Conservation (phyloP, 2,888 invertebrate genomes). For the Reticulitermes lucifugus region DNA sequence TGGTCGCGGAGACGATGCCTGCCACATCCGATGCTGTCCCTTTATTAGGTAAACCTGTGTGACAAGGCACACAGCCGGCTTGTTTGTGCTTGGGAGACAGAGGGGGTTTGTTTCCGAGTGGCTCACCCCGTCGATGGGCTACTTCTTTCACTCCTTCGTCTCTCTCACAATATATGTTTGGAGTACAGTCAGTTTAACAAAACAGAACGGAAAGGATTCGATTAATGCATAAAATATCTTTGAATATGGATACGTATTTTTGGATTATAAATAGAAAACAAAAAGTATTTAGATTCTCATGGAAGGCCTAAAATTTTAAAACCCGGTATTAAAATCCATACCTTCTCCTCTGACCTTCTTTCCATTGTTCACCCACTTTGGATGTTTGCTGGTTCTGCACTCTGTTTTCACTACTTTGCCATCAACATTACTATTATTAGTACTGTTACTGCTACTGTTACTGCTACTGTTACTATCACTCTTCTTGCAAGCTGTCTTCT, state of each 20-base stretch:
- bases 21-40: conserved; percentile 96
- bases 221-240: not conserved
- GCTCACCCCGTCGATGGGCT: conserved; percentile 6
- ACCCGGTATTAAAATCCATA: not conserved
- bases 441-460: conserved; percentile 27
- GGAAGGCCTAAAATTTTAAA: not conserved
- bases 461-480: conserved; percentile 23
- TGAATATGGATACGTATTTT: not conserved
- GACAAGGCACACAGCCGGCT: conserved; percentile 34
- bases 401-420: not conserved
- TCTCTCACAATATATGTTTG: conserved; percentile 42
- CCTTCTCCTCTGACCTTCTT: not conserved
- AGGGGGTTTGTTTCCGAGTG: conserved; percentile 36
- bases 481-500: conserved; percentile 52
- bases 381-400: not conserved
- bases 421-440: conserved; percentile 16
- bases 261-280: not conserved
- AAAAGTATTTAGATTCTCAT: not conserved
- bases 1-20: conserved; percentile 99
- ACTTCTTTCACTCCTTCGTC: conserved; percentile 27
- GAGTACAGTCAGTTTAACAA: conserved; percentile 48
- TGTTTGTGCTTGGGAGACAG: conserved; percentile 46
- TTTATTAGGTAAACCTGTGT: conserved; percentile 73
- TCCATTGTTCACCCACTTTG: conserved; percentile 13
- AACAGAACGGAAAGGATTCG: not conserved